Evolutionary conservation across 2,797 vertebrate genomes (phyloP).

Genomic region (Danio aesculapii): DNA sequence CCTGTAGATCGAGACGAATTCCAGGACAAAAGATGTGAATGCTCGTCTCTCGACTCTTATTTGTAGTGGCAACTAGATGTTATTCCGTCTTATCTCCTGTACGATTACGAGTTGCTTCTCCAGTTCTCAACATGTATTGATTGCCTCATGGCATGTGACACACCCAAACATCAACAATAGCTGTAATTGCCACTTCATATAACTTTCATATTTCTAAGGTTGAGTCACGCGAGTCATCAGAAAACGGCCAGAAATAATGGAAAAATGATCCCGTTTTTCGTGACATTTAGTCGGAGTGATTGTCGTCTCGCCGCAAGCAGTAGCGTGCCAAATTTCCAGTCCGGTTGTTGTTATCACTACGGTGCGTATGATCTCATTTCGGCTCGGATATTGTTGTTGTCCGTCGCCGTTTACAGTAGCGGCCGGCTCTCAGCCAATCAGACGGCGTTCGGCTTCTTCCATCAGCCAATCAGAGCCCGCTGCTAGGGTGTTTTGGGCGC

Average conservation of each 20-base stretch:
- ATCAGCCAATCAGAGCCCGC: conserved; percentile 55
- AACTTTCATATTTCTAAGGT: conserved; percentile 36
- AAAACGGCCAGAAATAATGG: conserved; percentile 39
- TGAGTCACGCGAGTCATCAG: conserved; percentile 8
- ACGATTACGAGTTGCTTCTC: conserved; percentile 41
- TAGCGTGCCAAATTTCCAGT: neutral
- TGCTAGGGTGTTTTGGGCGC: conserved; percentile 59
- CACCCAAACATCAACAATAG: conserved; percentile 62
- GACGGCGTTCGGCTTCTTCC: neutral
- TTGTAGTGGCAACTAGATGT: neutral
- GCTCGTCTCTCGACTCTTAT: conserved; percentile 9
- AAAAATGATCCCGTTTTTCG: conserved; percentile 4
- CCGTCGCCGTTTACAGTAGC: conserved; percentile 47
- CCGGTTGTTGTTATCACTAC: conserved; percentile 26
- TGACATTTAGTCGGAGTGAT: conserved; percentile 61
- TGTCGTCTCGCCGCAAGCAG: conserved; percentile 54
- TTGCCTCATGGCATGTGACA: conserved; percentile 61
- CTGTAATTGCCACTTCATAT: conserved; percentile 41
- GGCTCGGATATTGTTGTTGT: conserved; percentile 61
- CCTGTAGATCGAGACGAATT: conserved; percentile 52
- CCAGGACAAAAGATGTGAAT: conserved; percentile 47
- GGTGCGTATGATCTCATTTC: conserved; percentile 60
- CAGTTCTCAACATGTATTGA: conserved; percentile 52
- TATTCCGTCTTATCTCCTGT: conserved; percentile 28
- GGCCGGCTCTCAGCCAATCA: conserved; percentile 57